Conservation (phyloP, 2,113 vertebrate genomes). For the Odobenus rosmarus region DNA sequence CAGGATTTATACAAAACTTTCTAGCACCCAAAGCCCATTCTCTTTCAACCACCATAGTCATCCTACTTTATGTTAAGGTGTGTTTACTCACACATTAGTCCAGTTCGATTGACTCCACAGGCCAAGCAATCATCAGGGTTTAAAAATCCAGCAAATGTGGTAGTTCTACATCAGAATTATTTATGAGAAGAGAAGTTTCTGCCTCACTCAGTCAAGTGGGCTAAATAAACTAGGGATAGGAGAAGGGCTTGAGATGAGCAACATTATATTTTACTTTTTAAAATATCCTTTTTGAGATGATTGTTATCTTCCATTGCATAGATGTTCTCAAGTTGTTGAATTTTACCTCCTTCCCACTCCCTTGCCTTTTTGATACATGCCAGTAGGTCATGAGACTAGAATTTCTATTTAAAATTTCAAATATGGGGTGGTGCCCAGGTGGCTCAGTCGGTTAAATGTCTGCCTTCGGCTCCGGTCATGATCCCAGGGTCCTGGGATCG, state of each 20-base stretch:
- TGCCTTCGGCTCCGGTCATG: neutral
- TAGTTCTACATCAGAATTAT: neutral
- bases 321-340: neutral
- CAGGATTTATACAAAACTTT: neutral
- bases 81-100: neutral
- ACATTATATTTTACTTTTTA: neutral
- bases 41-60: neutral
- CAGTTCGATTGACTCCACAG: neutral
- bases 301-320: neutral
- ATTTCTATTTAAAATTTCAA: constrained; percentile 18
- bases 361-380: neutral
- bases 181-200: neutral
- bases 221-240: neutral
- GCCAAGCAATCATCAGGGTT: neutral
- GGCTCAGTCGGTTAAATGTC: neutral
- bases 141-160: neutral
- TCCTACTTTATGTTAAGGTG: neutral
- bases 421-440: neutral
- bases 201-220: neutral
- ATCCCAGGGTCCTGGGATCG: neutral
- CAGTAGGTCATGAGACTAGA: neutral
- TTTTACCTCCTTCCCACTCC: neutral
- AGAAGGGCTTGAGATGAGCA: neutral
- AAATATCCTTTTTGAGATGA: neutral
- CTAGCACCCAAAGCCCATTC: neutral